Conservation (phyloP, 92 coral and sea anemone species). For the Zoanthus sociatus region DNA sequence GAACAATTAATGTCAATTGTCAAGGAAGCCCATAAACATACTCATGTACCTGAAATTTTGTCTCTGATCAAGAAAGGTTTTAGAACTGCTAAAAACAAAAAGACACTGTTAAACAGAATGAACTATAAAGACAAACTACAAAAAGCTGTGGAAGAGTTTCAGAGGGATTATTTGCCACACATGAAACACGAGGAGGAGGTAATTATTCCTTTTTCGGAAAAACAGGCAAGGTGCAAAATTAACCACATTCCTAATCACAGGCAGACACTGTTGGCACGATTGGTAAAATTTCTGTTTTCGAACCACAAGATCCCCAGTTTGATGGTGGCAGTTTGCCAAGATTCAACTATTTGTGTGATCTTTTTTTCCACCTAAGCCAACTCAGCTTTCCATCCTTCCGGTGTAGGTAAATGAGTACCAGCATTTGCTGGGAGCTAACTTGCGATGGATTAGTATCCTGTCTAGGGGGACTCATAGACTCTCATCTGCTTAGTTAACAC, state of each 20-base stretch:
- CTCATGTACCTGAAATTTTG: conserved; percentile 87
- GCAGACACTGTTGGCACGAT: too few species aligned
- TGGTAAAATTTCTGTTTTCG: too few species aligned
- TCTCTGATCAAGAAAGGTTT: conserved; percentile 82
- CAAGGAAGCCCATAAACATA: conserved; percentile 87
- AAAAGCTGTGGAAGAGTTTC: conserved; percentile 88
- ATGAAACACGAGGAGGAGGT: conserved; percentile 99
- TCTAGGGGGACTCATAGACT: too few species aligned
- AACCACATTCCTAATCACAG: not conserved
- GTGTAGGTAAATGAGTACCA: too few species aligned
- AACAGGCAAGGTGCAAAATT: not conserved
- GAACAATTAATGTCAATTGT: conserved; percentile 81
- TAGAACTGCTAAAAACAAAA: conserved; percentile 73
- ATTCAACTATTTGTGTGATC: too few species aligned
- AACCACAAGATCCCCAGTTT: too few species aligned
- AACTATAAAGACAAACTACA: conserved; percentile 79
- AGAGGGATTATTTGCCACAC: conserved; percentile 92
- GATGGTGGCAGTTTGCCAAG: too few species aligned
- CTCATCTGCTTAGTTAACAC: too few species aligned
- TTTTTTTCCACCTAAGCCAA: too few species aligned
- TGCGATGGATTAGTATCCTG: too few species aligned
- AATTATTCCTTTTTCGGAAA: not conserved
- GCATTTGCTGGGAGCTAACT: too few species aligned
- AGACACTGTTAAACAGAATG: conserved; percentile 73
- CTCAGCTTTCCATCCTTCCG: too few species aligned